Conservation (phyloP, 1,140 invertebrate genomes). For the Popillia japonica region DNA sequence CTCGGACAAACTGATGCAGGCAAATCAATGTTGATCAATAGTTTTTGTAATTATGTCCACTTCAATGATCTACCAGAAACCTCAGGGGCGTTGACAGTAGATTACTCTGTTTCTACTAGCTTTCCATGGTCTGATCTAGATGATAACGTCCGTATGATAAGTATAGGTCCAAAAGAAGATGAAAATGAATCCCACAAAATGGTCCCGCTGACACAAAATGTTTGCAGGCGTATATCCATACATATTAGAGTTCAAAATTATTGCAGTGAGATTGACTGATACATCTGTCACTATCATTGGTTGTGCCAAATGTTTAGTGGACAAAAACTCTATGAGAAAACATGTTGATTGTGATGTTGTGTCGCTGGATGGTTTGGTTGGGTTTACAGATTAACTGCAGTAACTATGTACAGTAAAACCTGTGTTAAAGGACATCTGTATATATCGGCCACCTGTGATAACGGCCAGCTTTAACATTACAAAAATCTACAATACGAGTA, state of each 20-base stretch:
- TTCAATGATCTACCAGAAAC: not conserved
- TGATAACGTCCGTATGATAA: constrained; percentile 32
- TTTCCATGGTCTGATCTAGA: constrained; percentile 50
- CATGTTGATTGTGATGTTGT: too few species aligned
- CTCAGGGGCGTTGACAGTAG: not conserved
- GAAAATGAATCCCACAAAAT: constrained; percentile 48
- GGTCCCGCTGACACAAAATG: constrained; percentile 55
- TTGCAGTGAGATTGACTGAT: constrained; percentile 52
- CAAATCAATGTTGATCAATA: constrained; percentile 58
- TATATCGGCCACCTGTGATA: too few species aligned
- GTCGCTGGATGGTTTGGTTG: too few species aligned
- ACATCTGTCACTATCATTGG: too few species aligned
- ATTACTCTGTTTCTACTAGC: constrained; percentile 48
- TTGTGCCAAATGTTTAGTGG: too few species aligned
- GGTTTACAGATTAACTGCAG: too few species aligned
- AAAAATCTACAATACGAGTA: too few species aligned
- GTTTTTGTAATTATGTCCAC: constrained; percentile 43
- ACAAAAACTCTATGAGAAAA: constrained; percentile 49
- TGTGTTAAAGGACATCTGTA: too few species aligned
- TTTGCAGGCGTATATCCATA: constrained; percentile 54
- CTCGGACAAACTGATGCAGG: constrained; percentile 56
- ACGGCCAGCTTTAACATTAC: too few species aligned
- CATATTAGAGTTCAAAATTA: constrained; percentile 50
- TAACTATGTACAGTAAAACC: too few species aligned
- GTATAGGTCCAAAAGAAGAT: constrained; percentile 42